A percentile compares a stretch with the other conserved stretches of the same genome.
Evolutionary conservation across 2,888 invertebrate species (phyloP).

Genomic region (Lasioglossum pauxillum): DNA sequence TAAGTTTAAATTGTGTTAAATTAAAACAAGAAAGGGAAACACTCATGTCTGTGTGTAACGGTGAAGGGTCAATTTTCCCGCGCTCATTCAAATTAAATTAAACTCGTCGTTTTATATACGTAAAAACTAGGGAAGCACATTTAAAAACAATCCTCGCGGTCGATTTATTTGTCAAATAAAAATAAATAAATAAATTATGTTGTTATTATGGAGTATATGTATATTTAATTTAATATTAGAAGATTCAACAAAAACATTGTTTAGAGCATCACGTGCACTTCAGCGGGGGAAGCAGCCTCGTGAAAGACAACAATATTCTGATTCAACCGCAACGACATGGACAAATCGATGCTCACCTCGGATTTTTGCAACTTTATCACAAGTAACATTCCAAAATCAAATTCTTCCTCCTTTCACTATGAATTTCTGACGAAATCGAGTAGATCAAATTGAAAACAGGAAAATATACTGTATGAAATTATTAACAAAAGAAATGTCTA

Average conservation of each 20-base stretch:
- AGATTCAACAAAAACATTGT: constrained; percentile 15
- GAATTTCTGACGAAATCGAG: too few relatives aligned
- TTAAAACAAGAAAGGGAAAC: not conserved
- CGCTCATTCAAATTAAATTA: not conserved
- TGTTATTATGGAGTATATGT: not conserved
- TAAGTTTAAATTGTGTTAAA: constrained; percentile 13
- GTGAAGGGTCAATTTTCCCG: not conserved
- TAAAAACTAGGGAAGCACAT: not conserved
- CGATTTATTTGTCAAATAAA: not conserved
- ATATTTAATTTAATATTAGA: not conserved
- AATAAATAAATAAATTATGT: not conserved
- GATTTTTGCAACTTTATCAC: constrained; percentile 79
- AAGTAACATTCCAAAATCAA: constrained; percentile 64
- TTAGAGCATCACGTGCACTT: constrained; percentile 81
- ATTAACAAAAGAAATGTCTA: too few relatives aligned
- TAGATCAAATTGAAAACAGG: not conserved
- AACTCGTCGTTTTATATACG: not conserved
- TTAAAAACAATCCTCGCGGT: not conserved
- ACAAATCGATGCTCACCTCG: constrained; percentile 79
- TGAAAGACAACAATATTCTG: constrained; percentile 80
- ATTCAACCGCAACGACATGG: constrained; percentile 81
- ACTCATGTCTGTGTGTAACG: not conserved
- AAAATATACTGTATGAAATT: not conserved
- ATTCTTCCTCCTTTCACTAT: not conserved
- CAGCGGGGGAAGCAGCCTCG: constrained; percentile 79